Evolutionary conservation across 2,113 vertebrate species (phyloP), one percentile per base, ranked within the genome.

Genomic region (Perca flavescens): DNA sequence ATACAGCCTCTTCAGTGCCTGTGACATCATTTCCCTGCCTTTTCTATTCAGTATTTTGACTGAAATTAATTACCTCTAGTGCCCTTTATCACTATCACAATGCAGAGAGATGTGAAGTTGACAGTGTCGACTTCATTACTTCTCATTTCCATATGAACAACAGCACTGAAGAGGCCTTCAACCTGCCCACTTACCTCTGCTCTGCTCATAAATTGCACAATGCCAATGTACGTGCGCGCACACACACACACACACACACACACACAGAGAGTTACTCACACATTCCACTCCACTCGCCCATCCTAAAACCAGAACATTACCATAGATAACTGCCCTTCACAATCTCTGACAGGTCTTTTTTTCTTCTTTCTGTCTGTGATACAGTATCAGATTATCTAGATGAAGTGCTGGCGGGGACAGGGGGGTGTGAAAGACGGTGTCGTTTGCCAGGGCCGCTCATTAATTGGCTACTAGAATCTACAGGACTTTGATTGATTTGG

Each of bases 121-220:
- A 92, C 88, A 79, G 85, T 83, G 77, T 89, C 83, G 86, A 91
- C 90, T 93, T 91, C 78, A 91, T 94, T 88, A 91, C 65, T 74
- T 77, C 88, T 93, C 83, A 93, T 93, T 92, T 91, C 88, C 90
- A 93, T 90, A 79, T 81, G 71, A 92, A 91, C 64, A 77, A 75
- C 74, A 53, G 73, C 1, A 15, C 62, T 86, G 84, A 86, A 86
- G 86, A 90, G 80, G 86, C 80, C 89, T 91, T 90, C 87, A 85
- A 83, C 85, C 68, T 86, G 79, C 78, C 76, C 79, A 83, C 84
- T 84, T 89, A 85, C 81, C 77, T 90, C 79, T 83, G 64, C 70
- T 82, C 74, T 61, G 63, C 91, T 84, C 79, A 57, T 82, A 85
- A 86, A 88, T 84, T 82, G 61, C 66, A 49, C 17, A 3, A 47